Percentiles rank a stretch among this genome's conserved stretches.
Conservation (phyloP, 2,113 vertebrate species). For the Megaceryle maxima region DNA sequence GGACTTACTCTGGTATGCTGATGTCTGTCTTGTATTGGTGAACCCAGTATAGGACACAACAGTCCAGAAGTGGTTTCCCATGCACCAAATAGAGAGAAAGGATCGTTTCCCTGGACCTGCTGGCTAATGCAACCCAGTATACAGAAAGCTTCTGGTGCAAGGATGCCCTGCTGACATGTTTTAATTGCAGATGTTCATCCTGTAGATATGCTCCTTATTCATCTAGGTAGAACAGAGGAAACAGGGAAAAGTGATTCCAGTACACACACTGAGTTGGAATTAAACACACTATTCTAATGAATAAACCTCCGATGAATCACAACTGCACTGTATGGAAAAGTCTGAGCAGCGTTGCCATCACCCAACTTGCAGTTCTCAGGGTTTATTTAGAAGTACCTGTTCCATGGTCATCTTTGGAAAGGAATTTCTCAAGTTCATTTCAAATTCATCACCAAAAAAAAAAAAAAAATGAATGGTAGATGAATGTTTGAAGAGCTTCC, state of each 20-base stretch:
- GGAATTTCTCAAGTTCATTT: neutral
- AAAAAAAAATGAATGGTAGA: neutral
- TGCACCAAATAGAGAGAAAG: neutral
- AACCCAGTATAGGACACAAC: neutral
- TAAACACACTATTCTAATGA: neutral
- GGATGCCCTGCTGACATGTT: neutral
- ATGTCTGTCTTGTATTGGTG: neutral
- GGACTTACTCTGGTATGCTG: neutral
- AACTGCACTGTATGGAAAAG: neutral
- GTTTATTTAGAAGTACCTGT: neutral
- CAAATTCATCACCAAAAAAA: neutral
- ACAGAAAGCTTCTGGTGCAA: neutral
- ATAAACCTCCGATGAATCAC: neutral
- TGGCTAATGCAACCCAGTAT: neutral
- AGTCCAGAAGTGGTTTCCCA: neutral
- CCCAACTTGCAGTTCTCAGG: neutral
- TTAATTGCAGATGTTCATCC: neutral
- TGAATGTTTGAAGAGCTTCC: neutral
- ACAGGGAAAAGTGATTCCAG: neutral
- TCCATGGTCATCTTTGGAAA: neutral
- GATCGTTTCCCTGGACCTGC: neutral
- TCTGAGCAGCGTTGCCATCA: neutral
- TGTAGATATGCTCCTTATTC: neutral
- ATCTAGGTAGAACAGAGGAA: neutral
- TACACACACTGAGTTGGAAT: neutral